Base-by-base conservation (phyloP, 2,113 vertebrate genomes). In the Poeciliopsis occidentalis region DNA sequence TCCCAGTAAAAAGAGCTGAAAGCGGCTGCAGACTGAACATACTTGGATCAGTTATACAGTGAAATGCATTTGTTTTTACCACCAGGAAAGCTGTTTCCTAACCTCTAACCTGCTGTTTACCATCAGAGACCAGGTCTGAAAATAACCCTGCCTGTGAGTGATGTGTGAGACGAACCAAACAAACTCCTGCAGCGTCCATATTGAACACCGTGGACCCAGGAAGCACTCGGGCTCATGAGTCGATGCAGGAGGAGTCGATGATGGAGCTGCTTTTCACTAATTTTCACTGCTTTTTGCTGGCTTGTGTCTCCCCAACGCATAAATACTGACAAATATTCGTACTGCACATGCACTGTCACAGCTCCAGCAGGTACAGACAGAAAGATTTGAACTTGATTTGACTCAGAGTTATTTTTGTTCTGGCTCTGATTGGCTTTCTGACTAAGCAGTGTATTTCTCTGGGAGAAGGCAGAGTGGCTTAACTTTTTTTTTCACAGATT, bases 231-330 rank as follows among this genome's bases (percentile, higher is more conserved):
- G 39, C 60, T 61, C 80, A 60, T 60, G 69, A 86, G 83, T 91
- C 88, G 69, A 90, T 85, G 74, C 63, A 76, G 73, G 75, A 85
- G 32, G 22, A 83, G 87, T 91, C 77, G 51, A 79, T 85, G 86
- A 76, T 66, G 80, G 24, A 67, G 67, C 86, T 86, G 81, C 71
- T 31, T 31, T 29, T 29, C 65, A 79, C 62, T 84, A 87, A 60
- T 79, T 76, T 80, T 85, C 76, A 86, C 92, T 89, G 60, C 84
- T 47, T 67, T 80, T 74, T 72, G 60, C 26, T 61, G 74, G 60
- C 79, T 61, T 39, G 68, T 68, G 44, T 76, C 71, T 26, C 0
- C n/a, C 26, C 26, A 69, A 67, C 13, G 41, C 4, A 69, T 32
- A 26, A 60, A 24, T 22, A 69, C 51, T 22, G n/a, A 51, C 12